Percentiles rank a stretch among this genome's conserved stretches.
These are phyloP conservation scores for Mico argentatus DNA, from an alignment of 2,797 vertebrate genomes.

Conservation along the genomic window DNA sequence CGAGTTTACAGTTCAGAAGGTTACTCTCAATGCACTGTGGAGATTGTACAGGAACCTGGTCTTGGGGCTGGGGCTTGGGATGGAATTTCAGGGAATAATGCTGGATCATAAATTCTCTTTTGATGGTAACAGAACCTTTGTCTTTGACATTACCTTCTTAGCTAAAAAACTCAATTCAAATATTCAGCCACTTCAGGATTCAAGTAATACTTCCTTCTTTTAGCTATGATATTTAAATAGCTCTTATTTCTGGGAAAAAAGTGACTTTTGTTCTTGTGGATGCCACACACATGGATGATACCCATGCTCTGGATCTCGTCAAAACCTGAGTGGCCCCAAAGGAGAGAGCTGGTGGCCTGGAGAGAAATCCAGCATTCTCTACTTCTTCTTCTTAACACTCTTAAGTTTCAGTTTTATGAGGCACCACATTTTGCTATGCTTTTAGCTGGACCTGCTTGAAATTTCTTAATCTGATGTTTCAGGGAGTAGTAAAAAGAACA, in stretches of 20 bases:
- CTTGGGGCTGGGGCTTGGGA: not conserved
- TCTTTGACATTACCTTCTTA: not conserved
- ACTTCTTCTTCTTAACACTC: not conserved
- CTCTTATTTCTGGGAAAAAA: not conserved
- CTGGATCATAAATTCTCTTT: not conserved
- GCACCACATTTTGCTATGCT: not conserved
- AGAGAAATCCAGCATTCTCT: not conserved
- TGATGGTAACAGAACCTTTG: not conserved
- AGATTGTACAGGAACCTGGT: not conserved
- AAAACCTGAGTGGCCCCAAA: not conserved
- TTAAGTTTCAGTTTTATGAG: conserved; percentile 58
- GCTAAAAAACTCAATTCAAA: not conserved
- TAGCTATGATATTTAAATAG: not conserved
- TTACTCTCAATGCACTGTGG: not conserved
- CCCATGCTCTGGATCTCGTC: not conserved
- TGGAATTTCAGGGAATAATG: not conserved
- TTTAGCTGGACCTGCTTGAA: not conserved
- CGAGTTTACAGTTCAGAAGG: not conserved
- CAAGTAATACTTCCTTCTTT: not conserved
- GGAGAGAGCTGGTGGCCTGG: not conserved
- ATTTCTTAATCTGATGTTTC: not conserved
- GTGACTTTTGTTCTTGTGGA: not conserved
- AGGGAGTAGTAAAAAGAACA: not conserved
- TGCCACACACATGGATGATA: not conserved
- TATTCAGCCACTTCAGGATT: conserved; percentile 36